Evolutionary conservation across 2,888 invertebrate species (phyloP), one percentile per base, ranked within the genome.

Genomic region (Patella ulyssiponensis): DNA sequence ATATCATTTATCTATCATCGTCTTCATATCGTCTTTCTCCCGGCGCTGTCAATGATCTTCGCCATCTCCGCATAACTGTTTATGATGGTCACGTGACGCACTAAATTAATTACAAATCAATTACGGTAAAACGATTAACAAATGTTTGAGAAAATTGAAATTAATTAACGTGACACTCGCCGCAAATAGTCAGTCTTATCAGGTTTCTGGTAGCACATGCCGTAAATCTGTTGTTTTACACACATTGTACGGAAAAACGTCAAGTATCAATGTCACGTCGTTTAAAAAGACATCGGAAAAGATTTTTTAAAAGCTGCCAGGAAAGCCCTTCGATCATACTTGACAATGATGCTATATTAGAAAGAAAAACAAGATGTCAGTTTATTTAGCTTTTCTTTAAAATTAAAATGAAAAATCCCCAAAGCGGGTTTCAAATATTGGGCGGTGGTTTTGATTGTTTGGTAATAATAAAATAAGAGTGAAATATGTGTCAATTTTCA

Each of bases 51-150:
- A 44, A 44, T 44, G 44, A 44, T 44, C 64, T 64, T 3, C 64
- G 23, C 64, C 64, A 14, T 64, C 64, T 23, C 64, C 20, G 20
- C 64, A 23, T 23, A 23, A 23, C 20, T 23, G 64, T 23, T 44
- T 64, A 64, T 64, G 20, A 17, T 64, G 64, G 64, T 64, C 64
- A 64, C 64, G 64, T 64, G 64, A 64, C 64, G 23, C 23, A 14
- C 64, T 64, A 64, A 64, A 64, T 64, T 64, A 64, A 64, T 64
- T 64, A 64, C 23, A 23, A 64, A 23, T 64, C 64, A 64, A 64
- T 64, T 64, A 64, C 23, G 20, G 64, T 64, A 64, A 44, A 64
- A 64, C 64, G 64, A 64, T 64, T 64, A 64, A 64, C 64, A 64
- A 64, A 64, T 64, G 64, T 64, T 64, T 9, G 11, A 64, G 64